Evolutionary conservation across 2,797 vertebrate species (phyloP).

Genomic region (Ataeniobius toweri): DNA sequence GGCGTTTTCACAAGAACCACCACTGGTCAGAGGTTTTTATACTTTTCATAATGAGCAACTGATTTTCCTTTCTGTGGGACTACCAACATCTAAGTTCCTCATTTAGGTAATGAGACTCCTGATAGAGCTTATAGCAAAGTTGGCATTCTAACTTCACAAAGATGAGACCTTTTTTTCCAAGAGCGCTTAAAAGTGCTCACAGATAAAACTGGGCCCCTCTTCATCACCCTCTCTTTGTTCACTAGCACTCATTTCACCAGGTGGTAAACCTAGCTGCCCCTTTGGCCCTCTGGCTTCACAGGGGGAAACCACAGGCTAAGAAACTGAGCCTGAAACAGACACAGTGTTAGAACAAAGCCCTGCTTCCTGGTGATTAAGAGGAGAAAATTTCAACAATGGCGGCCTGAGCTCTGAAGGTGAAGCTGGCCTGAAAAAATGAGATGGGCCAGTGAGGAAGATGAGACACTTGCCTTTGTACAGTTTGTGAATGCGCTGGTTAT

Average conservation of each 20-base stretch:
- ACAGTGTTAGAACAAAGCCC: conserved; percentile 62
- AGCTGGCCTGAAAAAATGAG: conserved; percentile 72
- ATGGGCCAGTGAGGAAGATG: conserved; percentile 62
- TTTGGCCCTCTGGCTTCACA: conserved; percentile 35
- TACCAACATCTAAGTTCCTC: not conserved
- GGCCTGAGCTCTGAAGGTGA: conserved; percentile 57
- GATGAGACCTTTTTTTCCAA: not conserved
- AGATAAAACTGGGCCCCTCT: conserved; percentile 32
- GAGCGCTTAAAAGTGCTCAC: conserved; percentile 36
- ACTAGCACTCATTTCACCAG: conserved; percentile 76
- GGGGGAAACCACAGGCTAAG: conserved; percentile 32
- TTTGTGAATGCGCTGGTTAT: conserved; percentile 13
- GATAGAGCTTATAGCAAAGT: not conserved
- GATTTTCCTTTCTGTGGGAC: not conserved
- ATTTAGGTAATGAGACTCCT: not conserved
- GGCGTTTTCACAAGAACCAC: not conserved
- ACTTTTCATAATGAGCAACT: not conserved
- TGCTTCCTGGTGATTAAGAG: conserved; percentile 69
- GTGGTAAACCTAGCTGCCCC: conserved; percentile 70
- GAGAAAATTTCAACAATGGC: conserved; percentile 73
- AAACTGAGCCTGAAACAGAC: conserved; percentile 69
- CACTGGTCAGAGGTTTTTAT: not conserved
- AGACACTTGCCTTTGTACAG: conserved; percentile 59
- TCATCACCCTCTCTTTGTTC: conserved; percentile 58
- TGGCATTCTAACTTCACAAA: conserved; percentile 1